Percentiles rank a stretch among this genome's conserved stretches.
phyloP scores from a whole-genome alignment of 2,888 invertebrate genomes.

The Polymixis lichenea region DNA sequence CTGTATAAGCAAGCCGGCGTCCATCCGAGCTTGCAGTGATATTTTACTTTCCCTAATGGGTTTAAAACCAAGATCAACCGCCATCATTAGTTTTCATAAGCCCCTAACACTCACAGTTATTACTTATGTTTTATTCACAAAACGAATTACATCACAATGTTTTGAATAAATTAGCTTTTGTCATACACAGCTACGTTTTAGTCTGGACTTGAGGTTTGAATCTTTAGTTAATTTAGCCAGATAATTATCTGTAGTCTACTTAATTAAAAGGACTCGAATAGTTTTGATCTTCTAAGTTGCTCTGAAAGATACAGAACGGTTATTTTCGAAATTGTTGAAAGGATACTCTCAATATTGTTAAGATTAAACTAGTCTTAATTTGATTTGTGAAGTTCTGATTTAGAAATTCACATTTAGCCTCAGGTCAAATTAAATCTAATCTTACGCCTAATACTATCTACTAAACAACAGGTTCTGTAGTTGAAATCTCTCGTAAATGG shows the following conservation, averaged over 20 bases:
- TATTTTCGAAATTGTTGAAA: neutral
- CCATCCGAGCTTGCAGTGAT: slow-evolving; percentile 64
- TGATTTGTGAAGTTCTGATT: neutral
- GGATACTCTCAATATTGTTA: neutral
- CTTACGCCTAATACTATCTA: too few relatives aligned
- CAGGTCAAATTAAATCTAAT: neutral
- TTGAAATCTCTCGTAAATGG: slow-evolving; percentile 7
- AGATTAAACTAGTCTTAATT: neutral
- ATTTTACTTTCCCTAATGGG: slow-evolving; percentile 79
- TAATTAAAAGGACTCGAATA: neutral
- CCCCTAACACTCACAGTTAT: slow-evolving; percentile 50
- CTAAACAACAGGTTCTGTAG: neutral
- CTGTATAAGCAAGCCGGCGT: slow-evolving; percentile 53
- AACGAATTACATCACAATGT: slow-evolving; percentile 46
- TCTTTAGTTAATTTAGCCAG: slow-evolving; percentile 2
- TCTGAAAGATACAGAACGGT: neutral
- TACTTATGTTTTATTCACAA: slow-evolving; percentile 65
- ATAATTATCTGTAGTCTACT: neutral
- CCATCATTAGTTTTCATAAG: slow-evolving; percentile 66
- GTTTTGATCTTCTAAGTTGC: neutral
- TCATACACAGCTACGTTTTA: slow-evolving; percentile 1
- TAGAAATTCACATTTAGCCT: neutral
- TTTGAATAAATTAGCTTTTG: slow-evolving; percentile 65
- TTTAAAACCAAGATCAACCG: slow-evolving; percentile 70
- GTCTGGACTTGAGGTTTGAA: slow-evolving; percentile 1